A percentile compares a stretch with the other conserved stretches of the same genome.
phyloP scores from a whole-genome alignment of 2,797 vertebrate genomes.

The Catostomus latipinnis region DNA sequence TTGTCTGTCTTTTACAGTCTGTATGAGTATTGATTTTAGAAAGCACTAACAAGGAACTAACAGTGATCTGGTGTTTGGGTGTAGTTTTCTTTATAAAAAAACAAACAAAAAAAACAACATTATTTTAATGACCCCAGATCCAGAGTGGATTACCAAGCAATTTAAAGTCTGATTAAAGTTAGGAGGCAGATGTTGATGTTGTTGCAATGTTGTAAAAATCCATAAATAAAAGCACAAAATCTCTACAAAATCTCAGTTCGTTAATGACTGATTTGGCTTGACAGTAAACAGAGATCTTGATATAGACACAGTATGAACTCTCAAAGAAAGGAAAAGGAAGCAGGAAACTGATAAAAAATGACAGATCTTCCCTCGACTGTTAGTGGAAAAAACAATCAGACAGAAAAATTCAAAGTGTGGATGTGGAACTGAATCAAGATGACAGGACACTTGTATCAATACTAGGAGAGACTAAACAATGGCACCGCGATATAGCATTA shows the following conservation, averaged over 20 bases:
- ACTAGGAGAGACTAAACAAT: not conserved
- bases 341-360: constrained; percentile 32
- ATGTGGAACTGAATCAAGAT: constrained; percentile 33
- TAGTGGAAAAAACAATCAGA: constrained; percentile 45
- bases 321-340: not conserved
- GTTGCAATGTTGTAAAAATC: no score
- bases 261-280: not conserved
- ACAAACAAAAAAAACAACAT: not conserved
- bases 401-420: constrained; percentile 21
- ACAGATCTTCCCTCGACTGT: constrained; percentile 37
- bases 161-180: constrained; percentile 43
- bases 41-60: not conserved
- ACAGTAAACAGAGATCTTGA: not conserved
- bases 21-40: not conserved
- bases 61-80: not conserved
- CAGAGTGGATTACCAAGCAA: constrained; percentile 43
- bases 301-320: not conserved
- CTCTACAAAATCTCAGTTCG: not conserved
- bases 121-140: constrained; percentile 34
- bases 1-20: not conserved
- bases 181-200: constrained; percentile 4
- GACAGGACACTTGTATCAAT: constrained; percentile 26
- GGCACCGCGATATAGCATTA: not conserved
- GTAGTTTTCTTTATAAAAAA: constrained; percentile 12
- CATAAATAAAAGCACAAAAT: not conserved